phyloP scores from a whole-genome alignment of 2,113 vertebrate genomes.

The Burhinus oedicnemus region DNA sequence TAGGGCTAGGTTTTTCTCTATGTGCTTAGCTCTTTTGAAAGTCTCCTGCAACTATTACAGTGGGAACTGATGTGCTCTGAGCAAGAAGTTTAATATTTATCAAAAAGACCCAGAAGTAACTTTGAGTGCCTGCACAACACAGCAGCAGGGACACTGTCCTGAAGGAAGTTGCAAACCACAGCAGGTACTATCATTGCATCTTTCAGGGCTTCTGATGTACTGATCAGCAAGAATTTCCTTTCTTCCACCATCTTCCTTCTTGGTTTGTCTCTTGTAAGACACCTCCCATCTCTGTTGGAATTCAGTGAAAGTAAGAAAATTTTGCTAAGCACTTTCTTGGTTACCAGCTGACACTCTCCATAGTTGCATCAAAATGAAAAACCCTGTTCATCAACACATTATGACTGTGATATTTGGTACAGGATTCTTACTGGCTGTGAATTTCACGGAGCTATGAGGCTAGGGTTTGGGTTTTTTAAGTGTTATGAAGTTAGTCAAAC shows the following conservation, averaged over 20 bases:
- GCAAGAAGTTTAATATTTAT: background rate
- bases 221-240: background rate
- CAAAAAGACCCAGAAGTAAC: background rate
- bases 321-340: background rate
- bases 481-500: slow-evolving; percentile 59
- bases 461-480: background rate
- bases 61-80: background rate
- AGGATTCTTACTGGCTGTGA: slow-evolving; percentile 63
- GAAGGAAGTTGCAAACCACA: background rate
- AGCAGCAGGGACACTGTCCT: background rate
- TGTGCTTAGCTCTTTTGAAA: background rate
- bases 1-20: background rate
- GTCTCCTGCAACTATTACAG: background rate
- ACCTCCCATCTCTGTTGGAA: background rate
- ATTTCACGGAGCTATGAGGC: slow-evolving; percentile 63
- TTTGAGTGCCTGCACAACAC: background rate
- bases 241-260: background rate
- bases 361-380: slow-evolving; percentile 20
- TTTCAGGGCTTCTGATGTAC: background rate
- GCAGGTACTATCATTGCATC: background rate
- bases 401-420: slow-evolving; percentile 52
- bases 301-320: background rate
- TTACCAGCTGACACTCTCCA: background rate
- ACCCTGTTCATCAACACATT: slow-evolving; percentile 12
- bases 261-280: background rate